Percentiles rank a stretch among this genome's conserved stretches.
Evolutionary conservation across 2,113 vertebrate species (phyloP).

Genomic region (Cottus gobio): DNA sequence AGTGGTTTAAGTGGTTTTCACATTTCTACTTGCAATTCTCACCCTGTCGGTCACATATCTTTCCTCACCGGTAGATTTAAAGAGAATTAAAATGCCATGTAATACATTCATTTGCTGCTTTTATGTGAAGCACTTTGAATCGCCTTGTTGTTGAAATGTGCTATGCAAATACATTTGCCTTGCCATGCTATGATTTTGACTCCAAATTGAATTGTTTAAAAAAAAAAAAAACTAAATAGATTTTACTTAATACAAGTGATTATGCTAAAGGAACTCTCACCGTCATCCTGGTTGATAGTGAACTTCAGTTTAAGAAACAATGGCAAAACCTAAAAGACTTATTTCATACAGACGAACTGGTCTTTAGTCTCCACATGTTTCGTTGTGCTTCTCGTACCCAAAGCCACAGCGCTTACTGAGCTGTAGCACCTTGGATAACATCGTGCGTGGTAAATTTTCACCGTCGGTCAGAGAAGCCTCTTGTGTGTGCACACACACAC

Average conservation of each 20-base stretch:
- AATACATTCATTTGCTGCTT: background rate
- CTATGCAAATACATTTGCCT: no score
- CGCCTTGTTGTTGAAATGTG: no score
- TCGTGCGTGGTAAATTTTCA: background rate
- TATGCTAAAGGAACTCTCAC: background rate
- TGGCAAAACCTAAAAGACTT: background rate
- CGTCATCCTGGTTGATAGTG: background rate
- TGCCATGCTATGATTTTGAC: slow-evolving; percentile 6
- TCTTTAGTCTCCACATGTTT: background rate
- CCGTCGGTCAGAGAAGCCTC: slow-evolving; percentile 4
- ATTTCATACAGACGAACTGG: background rate
- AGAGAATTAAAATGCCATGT: background rate
- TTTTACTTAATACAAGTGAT: background rate
- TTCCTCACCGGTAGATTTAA: background rate
- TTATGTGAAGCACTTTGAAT: no score
- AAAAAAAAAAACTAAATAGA: background rate
- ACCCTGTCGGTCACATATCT: no score
- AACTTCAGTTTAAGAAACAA: background rate
- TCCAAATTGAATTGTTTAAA: background rate
- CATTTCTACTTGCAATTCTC: background rate
- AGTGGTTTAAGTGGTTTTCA: background rate
- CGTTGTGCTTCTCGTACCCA: background rate
- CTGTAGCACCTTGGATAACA: slow-evolving; percentile 11
- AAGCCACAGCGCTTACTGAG: slow-evolving; percentile 15
- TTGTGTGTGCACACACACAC: no score